Conservation (phyloP, 1,140 invertebrate genomes). For the Drosophila kikkawai region DNA sequence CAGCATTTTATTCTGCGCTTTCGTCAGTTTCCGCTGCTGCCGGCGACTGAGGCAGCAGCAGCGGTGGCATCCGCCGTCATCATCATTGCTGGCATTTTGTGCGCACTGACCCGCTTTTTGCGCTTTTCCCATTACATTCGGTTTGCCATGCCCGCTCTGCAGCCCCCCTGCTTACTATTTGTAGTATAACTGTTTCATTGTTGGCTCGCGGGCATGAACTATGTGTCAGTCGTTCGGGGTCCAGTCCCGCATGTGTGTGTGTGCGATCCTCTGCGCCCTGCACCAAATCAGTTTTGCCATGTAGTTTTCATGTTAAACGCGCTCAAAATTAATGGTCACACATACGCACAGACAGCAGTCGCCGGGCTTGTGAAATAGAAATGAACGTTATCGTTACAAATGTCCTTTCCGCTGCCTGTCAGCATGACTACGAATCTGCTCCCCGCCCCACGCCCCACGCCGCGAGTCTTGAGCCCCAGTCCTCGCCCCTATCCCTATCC, state of each 20-base stretch:
- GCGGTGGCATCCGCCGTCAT: constrained; percentile 69
- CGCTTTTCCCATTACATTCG: constrained; percentile 78
- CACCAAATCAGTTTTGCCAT: constrained; percentile 78
- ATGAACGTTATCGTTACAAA: constrained; percentile 81
- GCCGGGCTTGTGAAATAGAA: constrained; percentile 69
- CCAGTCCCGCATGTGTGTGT: constrained; percentile 12
- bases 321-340: constrained; percentile 80
- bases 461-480: neutral
- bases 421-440: constrained; percentile 67
- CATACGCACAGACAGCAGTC: constrained; percentile 28
- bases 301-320: constrained; percentile 82
- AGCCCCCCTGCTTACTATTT: constrained; percentile 69
- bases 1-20: constrained; percentile 74
- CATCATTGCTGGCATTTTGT: constrained; percentile 78
- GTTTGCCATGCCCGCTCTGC: constrained; percentile 52
- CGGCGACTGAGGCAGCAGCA: constrained; percentile 10
- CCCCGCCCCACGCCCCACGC: constrained; percentile 15
- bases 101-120: constrained; percentile 78
- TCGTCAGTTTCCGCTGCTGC: constrained; percentile 64
- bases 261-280: constrained; percentile 49
- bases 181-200: constrained; percentile 82
- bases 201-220: constrained; percentile 78
- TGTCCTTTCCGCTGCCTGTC: constrained; percentile 78
- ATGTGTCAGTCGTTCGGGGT: constrained; percentile 44
- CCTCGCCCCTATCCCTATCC: neutral